Evolutionary conservation across 2,113 vertebrate species (phyloP), one percentile per base, ranked within the genome.

Genomic region (Microcebus tavaratra): DNA sequence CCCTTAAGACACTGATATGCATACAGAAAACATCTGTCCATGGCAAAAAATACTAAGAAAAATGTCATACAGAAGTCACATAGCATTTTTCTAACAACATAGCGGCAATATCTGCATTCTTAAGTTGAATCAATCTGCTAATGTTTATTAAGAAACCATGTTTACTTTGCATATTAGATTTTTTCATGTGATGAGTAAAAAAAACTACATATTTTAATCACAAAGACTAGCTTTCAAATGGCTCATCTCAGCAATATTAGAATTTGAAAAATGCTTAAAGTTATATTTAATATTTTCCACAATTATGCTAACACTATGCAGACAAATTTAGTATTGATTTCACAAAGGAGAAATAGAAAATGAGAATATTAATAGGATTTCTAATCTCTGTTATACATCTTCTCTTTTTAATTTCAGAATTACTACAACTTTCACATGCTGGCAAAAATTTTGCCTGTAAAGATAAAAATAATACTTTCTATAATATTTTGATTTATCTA

Each of bases 21-120:
- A n/a, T 50, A 87, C 12, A 94, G 85, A 92, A 95, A 97, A 96
- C 18, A 91, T 67, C 25, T 94, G 68, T 67, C 88, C 45, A 27
- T 79, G 57, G 75, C 48, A 85, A 95, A 83, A 95, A 42, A 45
- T 2, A 75, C 3, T 27, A 6, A 72, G 14, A 29, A 73, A 4
- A 59, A 29, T 12, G 83, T 76, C 27, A 91, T 81, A 70, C 0
- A 81, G 27, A 93, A 93, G 8, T 39, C 5, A 89, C 73, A 57
- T 0, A 63, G 59, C 9, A 73, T 73, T 86, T 70, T 83, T 78
- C 17, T 67, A 7, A 10, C 1, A 79, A 31, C 57, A 48, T 61
- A 48, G 29, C 5, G 1, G 3, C 72, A 42, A 34, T 76, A 29
- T 31, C 17, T 88, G 2, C 4, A 88, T 92, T 80, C 59, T 90